A percentile compares a stretch with the other conserved stretches of the same genome.
phyloP scores from a whole-genome alignment of 2,888 invertebrate genomes.

The Meandrusa payeni region DNA sequence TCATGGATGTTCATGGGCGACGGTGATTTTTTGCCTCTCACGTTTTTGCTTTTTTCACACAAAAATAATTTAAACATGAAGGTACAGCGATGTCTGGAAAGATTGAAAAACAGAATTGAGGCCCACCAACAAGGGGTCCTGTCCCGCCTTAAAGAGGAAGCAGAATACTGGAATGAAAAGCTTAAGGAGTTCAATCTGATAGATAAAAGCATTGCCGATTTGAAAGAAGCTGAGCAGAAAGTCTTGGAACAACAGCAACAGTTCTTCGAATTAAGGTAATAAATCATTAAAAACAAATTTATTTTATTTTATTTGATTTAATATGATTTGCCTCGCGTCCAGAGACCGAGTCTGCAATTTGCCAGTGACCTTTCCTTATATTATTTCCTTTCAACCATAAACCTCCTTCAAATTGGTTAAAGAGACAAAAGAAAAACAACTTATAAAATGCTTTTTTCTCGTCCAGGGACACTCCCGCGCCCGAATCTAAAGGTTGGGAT shows the following conservation, averaged over 20 bases:
- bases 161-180: conserved; percentile 42
- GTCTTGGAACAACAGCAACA: conserved; percentile 36
- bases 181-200: conserved; percentile 44
- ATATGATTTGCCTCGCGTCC: no score
- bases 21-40: no score
- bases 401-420: no score
- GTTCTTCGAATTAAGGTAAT: conserved; percentile 37
- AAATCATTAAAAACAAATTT: no score
- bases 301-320: no score
- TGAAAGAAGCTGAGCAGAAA: conserved; percentile 38
- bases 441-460: no score
- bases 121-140: conserved; percentile 35
- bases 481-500: conserved; percentile 42
- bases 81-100: conserved; percentile 40
- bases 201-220: conserved; percentile 35
- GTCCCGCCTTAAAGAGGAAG: conserved; percentile 42
- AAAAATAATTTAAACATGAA: conserved; percentile 27
- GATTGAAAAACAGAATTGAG: conserved; percentile 43
- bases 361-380: no score
- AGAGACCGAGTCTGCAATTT: no score
- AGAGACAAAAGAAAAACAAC: no score
- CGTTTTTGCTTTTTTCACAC: no score
- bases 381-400: no score
- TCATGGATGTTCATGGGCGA: no score
- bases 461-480: conserved; percentile 39